Evolutionary conservation across 2,113 vertebrate species (phyloP).

Genomic region (Gallinago media): DNA sequence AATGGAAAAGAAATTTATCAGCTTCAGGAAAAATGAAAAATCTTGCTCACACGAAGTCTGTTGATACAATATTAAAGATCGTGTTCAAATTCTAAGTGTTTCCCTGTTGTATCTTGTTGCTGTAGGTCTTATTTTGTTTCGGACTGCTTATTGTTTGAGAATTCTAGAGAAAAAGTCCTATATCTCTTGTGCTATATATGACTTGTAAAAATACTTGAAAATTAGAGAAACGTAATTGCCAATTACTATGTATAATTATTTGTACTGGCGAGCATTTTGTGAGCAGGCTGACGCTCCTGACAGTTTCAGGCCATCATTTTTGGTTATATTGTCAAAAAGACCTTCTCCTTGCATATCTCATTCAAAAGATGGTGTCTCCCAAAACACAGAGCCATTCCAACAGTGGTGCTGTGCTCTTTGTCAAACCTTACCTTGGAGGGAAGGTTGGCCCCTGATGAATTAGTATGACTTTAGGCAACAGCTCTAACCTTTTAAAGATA

Average conservation of each 20-base stretch:
- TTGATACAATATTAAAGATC: background rate
- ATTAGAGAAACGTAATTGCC: background rate
- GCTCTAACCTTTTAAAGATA: background rate
- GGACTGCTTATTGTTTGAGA: background rate
- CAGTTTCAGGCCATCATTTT: background rate
- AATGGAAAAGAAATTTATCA: slow-evolving; percentile 10
- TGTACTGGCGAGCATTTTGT: background rate
- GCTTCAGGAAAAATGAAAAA: background rate
- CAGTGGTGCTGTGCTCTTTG: background rate
- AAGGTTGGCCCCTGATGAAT: background rate
- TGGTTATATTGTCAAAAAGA: background rate
- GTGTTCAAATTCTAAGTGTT: background rate
- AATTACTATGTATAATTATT: background rate
- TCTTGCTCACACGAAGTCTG: background rate
- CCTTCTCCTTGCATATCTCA: background rate
- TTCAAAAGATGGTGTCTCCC: background rate
- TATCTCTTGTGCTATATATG: background rate
- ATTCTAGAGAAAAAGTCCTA: background rate
- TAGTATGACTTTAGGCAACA: background rate
- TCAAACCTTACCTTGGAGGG: background rate
- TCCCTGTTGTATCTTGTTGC: background rate
- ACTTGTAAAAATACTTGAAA: background rate
- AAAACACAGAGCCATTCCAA: background rate
- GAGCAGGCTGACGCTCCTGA: background rate
- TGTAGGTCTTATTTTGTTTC: background rate